phyloP scores from a whole-genome alignment of 2,797 vertebrate species.

The Psittacula derbiana region DNA sequence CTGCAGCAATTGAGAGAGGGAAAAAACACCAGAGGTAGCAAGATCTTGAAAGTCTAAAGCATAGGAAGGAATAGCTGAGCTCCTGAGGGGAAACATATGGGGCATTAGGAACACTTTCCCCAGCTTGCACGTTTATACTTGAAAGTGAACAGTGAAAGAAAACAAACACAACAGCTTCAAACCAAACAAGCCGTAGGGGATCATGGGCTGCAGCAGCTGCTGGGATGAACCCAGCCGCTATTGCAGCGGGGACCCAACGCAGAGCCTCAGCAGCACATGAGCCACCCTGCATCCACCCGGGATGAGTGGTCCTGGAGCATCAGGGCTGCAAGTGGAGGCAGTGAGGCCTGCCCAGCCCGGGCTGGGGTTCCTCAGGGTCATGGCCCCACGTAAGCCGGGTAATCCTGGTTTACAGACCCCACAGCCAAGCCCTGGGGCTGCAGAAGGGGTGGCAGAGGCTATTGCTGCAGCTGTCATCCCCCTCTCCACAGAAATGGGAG shows the following conservation, averaged over 20 bases:
- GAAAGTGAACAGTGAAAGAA: constrained; percentile 14
- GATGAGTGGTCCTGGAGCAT: background rate
- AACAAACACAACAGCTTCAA: constrained; percentile 29
- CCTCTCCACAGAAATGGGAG: background rate
- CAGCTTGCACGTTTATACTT: constrained; percentile 17
- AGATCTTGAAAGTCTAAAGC: background rate
- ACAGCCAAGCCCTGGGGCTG: background rate
- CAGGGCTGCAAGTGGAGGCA: background rate
- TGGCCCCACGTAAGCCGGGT: fast-evolving
- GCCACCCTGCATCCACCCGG: background rate
- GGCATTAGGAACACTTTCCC: constrained; percentile 27
- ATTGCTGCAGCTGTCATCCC: fast-evolving
- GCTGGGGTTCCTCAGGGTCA: fast-evolving
- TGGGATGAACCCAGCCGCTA: background rate
- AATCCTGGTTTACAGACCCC: background rate
- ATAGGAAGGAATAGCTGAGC: background rate
- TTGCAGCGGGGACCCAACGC: fast-evolving
- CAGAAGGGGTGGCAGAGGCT: no score
- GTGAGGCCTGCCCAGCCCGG: background rate
- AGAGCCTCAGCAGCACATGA: fast-evolving
- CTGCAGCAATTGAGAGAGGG: fast-evolving
- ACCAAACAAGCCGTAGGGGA: background rate
- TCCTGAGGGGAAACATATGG: constrained; percentile 42
- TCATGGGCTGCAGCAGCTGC: background rate
- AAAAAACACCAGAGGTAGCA: background rate